Evolutionary conservation across 2,888 invertebrate genomes (phyloP).

Genomic region (Torymus tubicola): DNA sequence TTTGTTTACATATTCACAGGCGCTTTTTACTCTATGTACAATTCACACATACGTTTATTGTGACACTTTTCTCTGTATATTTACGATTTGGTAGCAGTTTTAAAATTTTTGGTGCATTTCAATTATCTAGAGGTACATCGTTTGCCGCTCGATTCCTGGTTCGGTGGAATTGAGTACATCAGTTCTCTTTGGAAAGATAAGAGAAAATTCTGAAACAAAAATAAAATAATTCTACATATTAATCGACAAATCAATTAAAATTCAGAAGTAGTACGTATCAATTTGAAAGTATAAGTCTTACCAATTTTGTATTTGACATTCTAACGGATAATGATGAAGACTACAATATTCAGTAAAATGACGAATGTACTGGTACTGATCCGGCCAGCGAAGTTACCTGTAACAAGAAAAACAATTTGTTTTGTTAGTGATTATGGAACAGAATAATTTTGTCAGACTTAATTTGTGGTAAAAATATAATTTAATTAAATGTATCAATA

Average conservation of each 20-base stretch:
- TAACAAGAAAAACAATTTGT: conserved; percentile 23
- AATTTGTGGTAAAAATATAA: too few relatives aligned
- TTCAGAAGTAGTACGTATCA: too few relatives aligned
- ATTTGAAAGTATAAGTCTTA: not conserved
- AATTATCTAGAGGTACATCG: conserved; percentile 7
- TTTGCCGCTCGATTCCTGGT: not conserved
- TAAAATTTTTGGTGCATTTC: conserved; percentile 2
- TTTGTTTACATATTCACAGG: conserved; percentile 53
- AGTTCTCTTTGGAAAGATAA: not conserved
- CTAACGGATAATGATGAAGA: conserved; percentile 23
- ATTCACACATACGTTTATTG: conserved; percentile 26
- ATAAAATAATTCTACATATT: not conserved
- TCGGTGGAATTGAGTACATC: not conserved
- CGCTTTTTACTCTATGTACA: conserved; percentile 40
- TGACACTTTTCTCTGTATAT: not conserved
- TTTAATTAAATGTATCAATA: too few relatives aligned
- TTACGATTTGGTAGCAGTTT: not conserved
- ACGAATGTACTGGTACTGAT: conserved; percentile 6
- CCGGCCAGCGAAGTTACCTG: conserved; percentile 19
- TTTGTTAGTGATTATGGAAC: too few relatives aligned
- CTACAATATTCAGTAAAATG: conserved; percentile 8
- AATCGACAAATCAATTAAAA: not conserved
- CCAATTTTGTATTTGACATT: not conserved
- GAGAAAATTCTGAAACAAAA: conserved; percentile 17
- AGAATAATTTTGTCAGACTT: too few relatives aligned